Percentiles rank a stretch among this genome's conserved stretches.
Evolutionary conservation across 1,140 invertebrate species (phyloP).

Genomic region (Andrena cerasifolii): DNA sequence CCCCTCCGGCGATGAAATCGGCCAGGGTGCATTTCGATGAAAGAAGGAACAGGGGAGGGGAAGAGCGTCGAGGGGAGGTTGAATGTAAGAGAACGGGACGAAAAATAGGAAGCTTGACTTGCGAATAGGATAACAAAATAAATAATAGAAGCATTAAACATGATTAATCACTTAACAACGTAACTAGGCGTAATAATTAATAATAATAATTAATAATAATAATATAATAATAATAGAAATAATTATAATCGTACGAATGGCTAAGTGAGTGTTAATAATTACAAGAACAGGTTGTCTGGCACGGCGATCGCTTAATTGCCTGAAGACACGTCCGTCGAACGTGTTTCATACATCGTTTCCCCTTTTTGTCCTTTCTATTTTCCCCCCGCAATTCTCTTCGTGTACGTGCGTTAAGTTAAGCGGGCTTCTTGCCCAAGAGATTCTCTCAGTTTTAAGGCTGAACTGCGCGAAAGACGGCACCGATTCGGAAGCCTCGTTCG

Average conservation of each 20-base stretch:
- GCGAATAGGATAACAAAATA: constrained; percentile 81
- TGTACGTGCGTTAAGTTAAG: constrained; percentile 13
- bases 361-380: not conserved
- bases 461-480: constrained; percentile 50
- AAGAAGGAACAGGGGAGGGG: constrained; percentile 34
- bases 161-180: constrained; percentile 82
- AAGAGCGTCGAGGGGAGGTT: constrained; percentile 11
- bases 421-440: constrained; percentile 56
- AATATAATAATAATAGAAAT: constrained; percentile 67
- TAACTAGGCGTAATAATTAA: constrained; percentile 78
- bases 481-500: constrained; percentile 33
- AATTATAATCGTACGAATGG: constrained; percentile 68
- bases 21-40: constrained; percentile 20
- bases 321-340: constrained; percentile 48
- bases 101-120: constrained; percentile 67
- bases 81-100: constrained; percentile 35
- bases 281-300: constrained; percentile 75
- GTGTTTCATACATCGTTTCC: constrained; percentile 42
- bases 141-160: constrained; percentile 83
- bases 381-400: not conserved
- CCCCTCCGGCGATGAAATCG: constrained; percentile 4
- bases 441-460: constrained; percentile 65
- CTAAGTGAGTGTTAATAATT: constrained; percentile 78
- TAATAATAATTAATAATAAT: constrained; percentile 73
- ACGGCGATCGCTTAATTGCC: constrained; percentile 69